phyloP scores from a whole-genome alignment of 2,113 vertebrate species.

The Apaloderma vittatum region DNA sequence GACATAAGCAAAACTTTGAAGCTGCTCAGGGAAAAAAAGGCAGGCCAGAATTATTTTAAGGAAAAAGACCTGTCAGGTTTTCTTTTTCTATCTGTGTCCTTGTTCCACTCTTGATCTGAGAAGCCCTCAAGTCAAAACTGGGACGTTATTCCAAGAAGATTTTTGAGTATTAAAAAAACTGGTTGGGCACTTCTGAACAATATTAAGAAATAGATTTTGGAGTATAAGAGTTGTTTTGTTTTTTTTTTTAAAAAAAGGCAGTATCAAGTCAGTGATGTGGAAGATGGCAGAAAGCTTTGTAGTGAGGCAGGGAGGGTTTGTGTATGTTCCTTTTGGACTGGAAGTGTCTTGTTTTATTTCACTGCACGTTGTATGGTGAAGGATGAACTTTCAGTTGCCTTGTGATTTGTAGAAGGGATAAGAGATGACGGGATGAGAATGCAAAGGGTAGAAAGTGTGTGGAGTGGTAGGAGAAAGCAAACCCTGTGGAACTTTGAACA shows the following conservation, averaged over 20 bases:
- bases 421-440: neutral
- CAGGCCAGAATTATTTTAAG: neutral
- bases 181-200: neutral
- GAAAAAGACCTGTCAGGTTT: neutral
- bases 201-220: neutral
- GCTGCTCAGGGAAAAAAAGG: neutral
- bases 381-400: neutral
- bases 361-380: neutral
- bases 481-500: neutral
- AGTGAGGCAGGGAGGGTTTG: rapidly evolving
- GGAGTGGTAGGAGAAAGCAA: neutral
- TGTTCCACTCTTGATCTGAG: neutral
- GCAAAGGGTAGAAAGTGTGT: neutral
- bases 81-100: neutral
- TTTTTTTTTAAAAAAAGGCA: no score
- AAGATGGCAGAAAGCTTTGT: neutral
- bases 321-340: neutral
- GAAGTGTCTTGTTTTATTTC: neutral
- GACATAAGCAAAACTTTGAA: neutral
- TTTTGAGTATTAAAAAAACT: neutral
- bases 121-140: neutral
- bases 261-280: neutral
- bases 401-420: neutral
- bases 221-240: neutral
- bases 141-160: neutral